Evolutionary conservation across 2,113 vertebrate genomes (phyloP).

Genomic region (Egretta garzetta): DNA sequence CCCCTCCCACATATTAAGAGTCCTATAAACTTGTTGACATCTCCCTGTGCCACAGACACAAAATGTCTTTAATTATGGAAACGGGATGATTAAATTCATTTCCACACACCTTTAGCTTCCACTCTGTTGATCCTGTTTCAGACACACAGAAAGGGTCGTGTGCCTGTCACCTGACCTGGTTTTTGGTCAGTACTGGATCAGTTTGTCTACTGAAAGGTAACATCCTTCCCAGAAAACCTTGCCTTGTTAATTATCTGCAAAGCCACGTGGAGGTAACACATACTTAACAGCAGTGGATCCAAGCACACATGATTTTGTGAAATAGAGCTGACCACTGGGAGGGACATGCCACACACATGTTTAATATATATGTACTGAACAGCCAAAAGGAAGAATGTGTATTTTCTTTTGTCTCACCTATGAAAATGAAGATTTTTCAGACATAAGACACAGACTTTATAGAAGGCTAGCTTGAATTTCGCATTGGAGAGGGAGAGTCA

Average conservation of each 20-base stretch:
- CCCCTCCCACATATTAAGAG: not conserved
- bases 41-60: not conserved
- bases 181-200: not conserved
- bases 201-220: not conserved
- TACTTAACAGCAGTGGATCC: not conserved
- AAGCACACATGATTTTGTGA: not conserved
- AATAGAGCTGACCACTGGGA: not conserved
- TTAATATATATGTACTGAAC: not conserved
- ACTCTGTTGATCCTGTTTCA: not conserved
- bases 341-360: not conserved
- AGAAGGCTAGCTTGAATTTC: not conserved
- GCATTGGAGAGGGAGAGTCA: not conserved
- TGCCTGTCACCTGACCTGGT: not conserved
- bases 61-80: not conserved
- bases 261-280: not conserved
- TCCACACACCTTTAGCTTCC: not conserved
- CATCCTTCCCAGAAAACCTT: not conserved
- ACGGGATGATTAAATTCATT: not conserved
- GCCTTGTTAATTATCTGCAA: not conserved
- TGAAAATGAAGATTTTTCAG: not conserved
- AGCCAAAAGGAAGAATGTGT: not conserved
- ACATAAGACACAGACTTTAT: not conserved
- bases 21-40: not conserved
- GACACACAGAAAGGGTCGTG: not conserved
- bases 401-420: not conserved